Evolutionary conservation across 1,140 invertebrate species (phyloP), one percentile per base, ranked within the genome.

Genomic region (Drosophila ambigua): DNA sequence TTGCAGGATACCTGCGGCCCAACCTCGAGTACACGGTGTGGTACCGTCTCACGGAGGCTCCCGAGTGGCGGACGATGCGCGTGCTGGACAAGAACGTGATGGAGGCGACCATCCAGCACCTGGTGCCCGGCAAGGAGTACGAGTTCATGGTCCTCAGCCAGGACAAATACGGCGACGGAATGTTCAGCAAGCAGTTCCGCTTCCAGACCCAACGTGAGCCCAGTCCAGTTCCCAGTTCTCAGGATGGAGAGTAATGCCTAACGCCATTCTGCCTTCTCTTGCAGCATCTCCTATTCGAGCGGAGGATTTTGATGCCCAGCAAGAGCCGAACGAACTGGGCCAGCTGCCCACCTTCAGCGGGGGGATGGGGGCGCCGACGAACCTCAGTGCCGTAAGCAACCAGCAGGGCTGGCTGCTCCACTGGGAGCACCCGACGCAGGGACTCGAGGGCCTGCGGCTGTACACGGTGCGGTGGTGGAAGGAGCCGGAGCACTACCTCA

Each of bases 121-220:
- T 99, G 55, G 92, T 93, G 41, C 94, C 97, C 5, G 96, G 96
- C 26, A 94, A 94, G 24, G 94, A 96, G 80, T 98, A 98, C 90
- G 97, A 98, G 92, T 96, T 99, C 79, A 97, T 97, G 94, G 96
- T 98, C 31, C 93, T 98, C 23, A 96, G 97, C 67, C 95, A 97
- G 79, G 98, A 98, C 92, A 94, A 95, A 77, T 93, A 95, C 59
- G 97, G 97, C 2, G 97, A 98, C 79, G 97, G 97, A 11, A 95
- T 98, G 92, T 97, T 97, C 88, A 98, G 97, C 90, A 96, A 97
- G 91, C 94, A 96, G 5, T 93, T 98, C 11, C 94, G 94, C 67
- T 94, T 96, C 41, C 94, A 94, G 77, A 98, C 97, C 0, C 94
- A 95, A 92, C 94, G 95, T 94, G 16, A 58, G 28, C 15, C 20